phyloP scores from a whole-genome alignment of 2,797 vertebrate species.

The Craterocephalus amniculus region DNA sequence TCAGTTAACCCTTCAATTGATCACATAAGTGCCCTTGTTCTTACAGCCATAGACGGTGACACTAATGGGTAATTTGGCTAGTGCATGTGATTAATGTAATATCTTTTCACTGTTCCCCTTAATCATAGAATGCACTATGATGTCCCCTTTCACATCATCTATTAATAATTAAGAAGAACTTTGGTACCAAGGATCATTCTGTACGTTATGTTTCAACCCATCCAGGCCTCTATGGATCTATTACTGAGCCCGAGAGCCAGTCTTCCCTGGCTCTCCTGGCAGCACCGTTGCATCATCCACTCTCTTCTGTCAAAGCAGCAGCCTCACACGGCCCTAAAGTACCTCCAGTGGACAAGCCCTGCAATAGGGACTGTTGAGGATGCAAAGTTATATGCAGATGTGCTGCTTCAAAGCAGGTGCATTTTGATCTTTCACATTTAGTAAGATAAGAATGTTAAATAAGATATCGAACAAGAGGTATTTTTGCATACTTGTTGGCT shows the following conservation, averaged over 20 bases:
- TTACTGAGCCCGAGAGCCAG: constrained; percentile 62
- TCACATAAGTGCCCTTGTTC: constrained; percentile 26
- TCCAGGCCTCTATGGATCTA: constrained; percentile 64
- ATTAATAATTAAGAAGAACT: background rate
- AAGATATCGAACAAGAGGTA: background rate
- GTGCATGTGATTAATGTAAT: constrained; percentile 21
- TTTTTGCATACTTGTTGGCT: background rate
- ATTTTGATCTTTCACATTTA: background rate
- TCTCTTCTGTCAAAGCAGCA: constrained; percentile 63
- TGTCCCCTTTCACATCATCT: background rate
- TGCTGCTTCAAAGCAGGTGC: constrained; percentile 69
- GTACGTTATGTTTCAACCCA: background rate
- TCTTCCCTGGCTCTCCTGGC: constrained; percentile 58
- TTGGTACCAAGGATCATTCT: background rate
- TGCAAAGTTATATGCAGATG: constrained; percentile 61
- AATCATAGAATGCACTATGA: background rate
- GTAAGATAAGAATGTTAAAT: background rate
- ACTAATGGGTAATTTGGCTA: constrained; percentile 32
- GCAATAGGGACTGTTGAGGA: constrained; percentile 59
- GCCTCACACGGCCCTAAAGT: constrained; percentile 54
- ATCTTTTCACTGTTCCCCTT: constrained; percentile 11
- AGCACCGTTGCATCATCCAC: constrained; percentile 65
- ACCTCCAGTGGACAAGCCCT: constrained; percentile 62
- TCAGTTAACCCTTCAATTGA: constrained; percentile 29
- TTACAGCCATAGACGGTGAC: constrained; percentile 34